Evolutionary conservation across 2,113 vertebrate species (phyloP), one percentile per base, ranked within the genome.

Genomic region (Sapajus apella): DNA sequence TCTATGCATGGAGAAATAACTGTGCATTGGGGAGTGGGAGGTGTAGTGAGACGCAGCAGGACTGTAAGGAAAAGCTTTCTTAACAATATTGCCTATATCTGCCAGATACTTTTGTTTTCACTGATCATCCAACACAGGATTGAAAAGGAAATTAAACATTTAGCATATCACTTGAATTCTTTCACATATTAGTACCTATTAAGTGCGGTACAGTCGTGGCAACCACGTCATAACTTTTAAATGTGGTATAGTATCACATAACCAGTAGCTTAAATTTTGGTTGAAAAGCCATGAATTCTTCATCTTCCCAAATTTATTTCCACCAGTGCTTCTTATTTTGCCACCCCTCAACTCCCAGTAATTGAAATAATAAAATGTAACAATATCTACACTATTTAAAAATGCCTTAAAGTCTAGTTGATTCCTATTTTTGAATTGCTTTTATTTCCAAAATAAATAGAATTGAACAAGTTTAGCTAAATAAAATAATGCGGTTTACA

Each of bases 371-470:
- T 55, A 77, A 96, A 91, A 92, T 64, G 50, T 87, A 95, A 94
- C 43, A 83, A 23, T 84, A 92, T 14, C 25, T 66, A 93, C 17
- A 87, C n/a, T 85, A 95, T 91, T 87, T n/a, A 64, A 58, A 87
- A 93, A 89, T 45, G 23, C 25, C 35, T 89, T 82, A 95, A 91
- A 32, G 25, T 25, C 21, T 91, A 87, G 55, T 8, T 80, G 40
- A 50, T 83, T 79, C 66, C 35, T 64, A 70, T 52, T 92, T 95
- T 75, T 58, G 18, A 91, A 35, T 30, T 95, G 25, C 6, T 86
- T 89, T 85, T 89, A 94, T 56, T 84, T 93, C 27, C 77, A 95
- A 97, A 83, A 87, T 79, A 96, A 91, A 93, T 61, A 75, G 37
- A 80, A 86, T 16, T 88, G 43, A 95, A 91, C 40, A 82, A 77